Conservation (phyloP, 2,797 vertebrate species). For the Pangasius krempfi region DNA sequence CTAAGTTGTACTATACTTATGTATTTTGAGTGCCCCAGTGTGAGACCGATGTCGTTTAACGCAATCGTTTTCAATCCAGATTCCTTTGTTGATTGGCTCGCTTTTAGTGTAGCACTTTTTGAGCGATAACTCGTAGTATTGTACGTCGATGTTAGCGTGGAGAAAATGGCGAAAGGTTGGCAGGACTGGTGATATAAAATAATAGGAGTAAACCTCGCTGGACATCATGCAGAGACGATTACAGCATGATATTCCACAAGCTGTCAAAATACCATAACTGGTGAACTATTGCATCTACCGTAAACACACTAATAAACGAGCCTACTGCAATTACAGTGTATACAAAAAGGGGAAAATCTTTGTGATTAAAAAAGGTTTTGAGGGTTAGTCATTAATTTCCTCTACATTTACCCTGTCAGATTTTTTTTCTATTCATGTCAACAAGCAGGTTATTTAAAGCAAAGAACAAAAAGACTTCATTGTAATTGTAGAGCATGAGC, state of each 20-base stretch:
- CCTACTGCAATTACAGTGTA: neutral
- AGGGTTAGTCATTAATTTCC: neutral
- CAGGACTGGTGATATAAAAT: neutral
- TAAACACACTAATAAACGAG: neutral
- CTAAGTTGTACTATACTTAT: neutral
- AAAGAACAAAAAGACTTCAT: neutral
- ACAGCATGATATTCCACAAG: neutral
- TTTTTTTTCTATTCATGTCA: neutral
- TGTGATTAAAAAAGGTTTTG: neutral
- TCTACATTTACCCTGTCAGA: neutral
- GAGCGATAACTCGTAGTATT: too few species aligned
- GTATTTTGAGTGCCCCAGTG: neutral
- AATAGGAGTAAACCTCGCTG: neutral
- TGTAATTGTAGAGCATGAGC: conserved; percentile 17
- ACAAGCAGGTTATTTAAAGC: neutral
- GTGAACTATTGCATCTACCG: neutral
- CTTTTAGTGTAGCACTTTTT: neutral
- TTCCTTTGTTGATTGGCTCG: neutral
- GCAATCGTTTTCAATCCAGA: neutral
- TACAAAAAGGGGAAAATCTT: too few species aligned
- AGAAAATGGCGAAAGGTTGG: neutral
- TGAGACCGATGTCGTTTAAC: neutral
- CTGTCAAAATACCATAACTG: neutral
- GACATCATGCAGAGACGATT: neutral
- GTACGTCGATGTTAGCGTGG: neutral